Evolutionary conservation across 2,888 invertebrate species (phyloP).

Genomic region (Nomada ferruginata): DNA sequence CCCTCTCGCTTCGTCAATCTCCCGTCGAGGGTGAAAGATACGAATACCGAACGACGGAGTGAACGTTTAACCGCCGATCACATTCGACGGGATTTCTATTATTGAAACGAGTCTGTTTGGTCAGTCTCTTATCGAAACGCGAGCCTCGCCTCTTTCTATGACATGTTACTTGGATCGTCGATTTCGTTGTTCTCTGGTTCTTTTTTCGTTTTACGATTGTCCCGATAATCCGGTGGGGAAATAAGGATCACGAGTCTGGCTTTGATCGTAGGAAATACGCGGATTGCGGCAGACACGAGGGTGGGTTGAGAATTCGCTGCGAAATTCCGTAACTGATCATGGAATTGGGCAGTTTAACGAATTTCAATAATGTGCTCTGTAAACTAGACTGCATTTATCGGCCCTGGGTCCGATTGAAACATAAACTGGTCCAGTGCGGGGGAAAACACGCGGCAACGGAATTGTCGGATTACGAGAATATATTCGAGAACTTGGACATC

Average conservation of each 20-base stretch:
- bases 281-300: background rate
- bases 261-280: constrained; percentile 27
- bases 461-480: constrained; percentile 36
- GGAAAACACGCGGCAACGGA: constrained; percentile 37
- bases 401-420: constrained; percentile 28
- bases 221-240: constrained; percentile 23
- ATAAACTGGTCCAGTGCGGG: constrained; percentile 14
- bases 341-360: constrained; percentile 39
- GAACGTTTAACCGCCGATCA: background rate
- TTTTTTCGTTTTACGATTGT: background rate
- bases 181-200: background rate
- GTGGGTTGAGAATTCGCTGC: background rate
- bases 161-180: too few species aligned
- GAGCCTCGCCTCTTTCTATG: background rate
- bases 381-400: constrained; percentile 43
- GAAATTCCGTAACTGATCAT: constrained; percentile 41
- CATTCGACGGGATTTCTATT: background rate
- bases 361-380: constrained; percentile 46
- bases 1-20: constrained; percentile 20
- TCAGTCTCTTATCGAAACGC: background rate
- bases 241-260: constrained; percentile 13
- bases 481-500: background rate
- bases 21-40: constrained; percentile 1
- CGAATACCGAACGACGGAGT: background rate
- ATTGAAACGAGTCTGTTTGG: background rate